Evolutionary conservation across 2,113 vertebrate species (phyloP).

Genomic region (Protomyctophum bolini): DNA sequence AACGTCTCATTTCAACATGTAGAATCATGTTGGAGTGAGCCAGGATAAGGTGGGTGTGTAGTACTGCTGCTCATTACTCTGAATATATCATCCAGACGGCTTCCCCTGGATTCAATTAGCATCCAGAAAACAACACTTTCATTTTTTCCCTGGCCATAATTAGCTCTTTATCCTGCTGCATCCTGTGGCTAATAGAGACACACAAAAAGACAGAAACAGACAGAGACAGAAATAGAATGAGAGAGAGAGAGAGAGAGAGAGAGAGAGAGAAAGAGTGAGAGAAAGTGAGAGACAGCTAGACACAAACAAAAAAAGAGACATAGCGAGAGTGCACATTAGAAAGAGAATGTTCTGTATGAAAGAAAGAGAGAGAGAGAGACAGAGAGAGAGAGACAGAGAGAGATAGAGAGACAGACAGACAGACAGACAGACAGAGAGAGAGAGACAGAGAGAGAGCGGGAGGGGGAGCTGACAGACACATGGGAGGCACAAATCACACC

Average conservation of each 20-base stretch:
- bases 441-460: background rate
- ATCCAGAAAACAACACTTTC: slow-evolving; percentile 49
- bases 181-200: background rate
- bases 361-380: background rate
- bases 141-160: slow-evolving; percentile 47
- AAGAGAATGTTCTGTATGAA: background rate
- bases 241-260: no score
- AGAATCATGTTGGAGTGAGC: slow-evolving; percentile 20
- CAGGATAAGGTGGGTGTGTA: slow-evolving; percentile 37
- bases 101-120: slow-evolving; percentile 58
- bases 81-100: background rate
- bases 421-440: background rate
- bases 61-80: slow-evolving; percentile 3
- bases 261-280: no score
- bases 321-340: no score
- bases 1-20: slow-evolving; percentile 72
- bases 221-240: no score
- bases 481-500: slow-evolving; percentile 21
- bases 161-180: slow-evolving; percentile 43
- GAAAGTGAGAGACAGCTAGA: no score
- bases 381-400: slow-evolving; percentile 1
- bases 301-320: no score
- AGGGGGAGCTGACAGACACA: slow-evolving; percentile 80
- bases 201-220: no score
- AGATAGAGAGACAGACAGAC: background rate